phyloP scores from a whole-genome alignment of 2,888 invertebrate genomes.

The Gymnocheta viridis region DNA sequence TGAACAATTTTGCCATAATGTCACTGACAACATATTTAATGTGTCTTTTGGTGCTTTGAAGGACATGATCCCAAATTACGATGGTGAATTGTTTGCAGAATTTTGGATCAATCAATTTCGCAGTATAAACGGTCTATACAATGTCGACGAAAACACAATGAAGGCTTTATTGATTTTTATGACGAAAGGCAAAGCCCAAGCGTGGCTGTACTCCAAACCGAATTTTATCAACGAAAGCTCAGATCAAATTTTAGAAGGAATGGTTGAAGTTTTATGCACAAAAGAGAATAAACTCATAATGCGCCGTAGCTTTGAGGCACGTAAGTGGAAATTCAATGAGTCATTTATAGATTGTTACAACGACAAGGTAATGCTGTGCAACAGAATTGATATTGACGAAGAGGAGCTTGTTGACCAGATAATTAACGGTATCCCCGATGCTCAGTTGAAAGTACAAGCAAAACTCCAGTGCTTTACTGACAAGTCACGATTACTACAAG shows the following conservation, averaged over 20 bases:
- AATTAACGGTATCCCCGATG: constrained; percentile 65
- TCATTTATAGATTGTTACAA: constrained; percentile 53
- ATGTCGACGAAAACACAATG: too few relatives aligned
- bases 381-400: constrained; percentile 44
- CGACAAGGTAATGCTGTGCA: constrained; percentile 54
- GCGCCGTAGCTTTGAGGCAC: constrained; percentile 56
- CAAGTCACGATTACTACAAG: constrained; percentile 48
- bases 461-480: constrained; percentile 50
- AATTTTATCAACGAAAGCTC: constrained; percentile 21
- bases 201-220: constrained; percentile 55
- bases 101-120: too few relatives aligned
- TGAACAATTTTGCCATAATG: too few relatives aligned
- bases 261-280: constrained; percentile 8
- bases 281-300: constrained; percentile 43
- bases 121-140: too few relatives aligned
- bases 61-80: too few relatives aligned
- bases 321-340: constrained; percentile 50
- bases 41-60: too few relatives aligned
- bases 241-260: constrained; percentile 1
- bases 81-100: too few relatives aligned
- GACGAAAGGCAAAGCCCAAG: constrained; percentile 3
- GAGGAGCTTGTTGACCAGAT: constrained; percentile 63
- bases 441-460: constrained; percentile 45
- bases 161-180: too few relatives aligned
- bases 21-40: too few relatives aligned